Evolutionary conservation across 2,797 vertebrate genomes (phyloP).

Genomic region (Lacerta agilis): DNA sequence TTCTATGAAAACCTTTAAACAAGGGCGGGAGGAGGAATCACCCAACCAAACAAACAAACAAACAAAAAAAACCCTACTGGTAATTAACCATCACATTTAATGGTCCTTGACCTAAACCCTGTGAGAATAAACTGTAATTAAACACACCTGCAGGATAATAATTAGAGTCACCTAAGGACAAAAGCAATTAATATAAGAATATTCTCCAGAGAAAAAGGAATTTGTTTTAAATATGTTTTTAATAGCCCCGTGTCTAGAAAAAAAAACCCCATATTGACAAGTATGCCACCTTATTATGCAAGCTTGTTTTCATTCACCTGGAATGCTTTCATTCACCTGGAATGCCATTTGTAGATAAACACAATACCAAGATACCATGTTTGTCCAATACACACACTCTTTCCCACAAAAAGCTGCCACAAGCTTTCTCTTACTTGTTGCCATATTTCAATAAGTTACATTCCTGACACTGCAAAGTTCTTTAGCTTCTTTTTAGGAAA

Average conservation of each 20-base stretch:
- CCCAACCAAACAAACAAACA: too few species aligned
- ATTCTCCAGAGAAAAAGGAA: constrained; percentile 64
- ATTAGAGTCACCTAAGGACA: constrained; percentile 81
- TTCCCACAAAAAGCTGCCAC: neutral
- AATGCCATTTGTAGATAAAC: neutral
- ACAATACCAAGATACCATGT: neutral
- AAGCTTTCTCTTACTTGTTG: neutral
- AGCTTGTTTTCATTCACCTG: neutral
- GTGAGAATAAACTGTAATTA: constrained; percentile 79
- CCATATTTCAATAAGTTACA: too few species aligned
- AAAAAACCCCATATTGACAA: neutral
- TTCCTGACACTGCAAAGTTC: too few species aligned
- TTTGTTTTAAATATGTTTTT: constrained; percentile 63
- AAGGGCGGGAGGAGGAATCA: neutral
- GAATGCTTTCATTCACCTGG: neutral
- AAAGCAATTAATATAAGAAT: constrained; percentile 79
- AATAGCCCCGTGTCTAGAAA: neutral
- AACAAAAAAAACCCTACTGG: constrained; percentile 53
- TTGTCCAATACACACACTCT: neutral
- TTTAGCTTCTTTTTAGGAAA: too few species aligned
- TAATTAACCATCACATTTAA: constrained; percentile 79
- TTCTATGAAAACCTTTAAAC: constrained; percentile 61
- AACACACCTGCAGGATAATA: constrained; percentile 82
- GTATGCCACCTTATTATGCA: neutral
- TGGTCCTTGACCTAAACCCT: constrained; percentile 73